Evolutionary conservation across 2,113 vertebrate genomes (phyloP).

Genomic region (Ciconia maguari): DNA sequence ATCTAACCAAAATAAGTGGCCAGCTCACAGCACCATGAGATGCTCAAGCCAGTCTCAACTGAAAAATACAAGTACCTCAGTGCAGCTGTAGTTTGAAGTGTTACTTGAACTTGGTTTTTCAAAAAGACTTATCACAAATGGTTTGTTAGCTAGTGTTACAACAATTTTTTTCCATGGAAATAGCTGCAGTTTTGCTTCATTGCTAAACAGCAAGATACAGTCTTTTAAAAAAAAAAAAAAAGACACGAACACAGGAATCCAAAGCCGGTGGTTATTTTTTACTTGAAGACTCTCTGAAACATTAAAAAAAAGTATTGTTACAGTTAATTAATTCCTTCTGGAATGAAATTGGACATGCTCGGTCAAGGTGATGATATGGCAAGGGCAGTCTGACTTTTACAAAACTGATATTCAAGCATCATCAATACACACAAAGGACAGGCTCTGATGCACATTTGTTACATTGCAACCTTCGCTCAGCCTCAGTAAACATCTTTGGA

Average conservation of each 20-base stretch:
- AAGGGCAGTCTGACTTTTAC: neutral
- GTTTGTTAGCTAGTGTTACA: neutral
- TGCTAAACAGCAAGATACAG: neutral
- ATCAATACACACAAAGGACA: neutral
- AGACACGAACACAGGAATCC: neutral
- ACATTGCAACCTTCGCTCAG: neutral
- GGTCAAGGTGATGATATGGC: neutral
- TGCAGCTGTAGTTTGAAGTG: neutral
- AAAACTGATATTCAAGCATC: neutral
- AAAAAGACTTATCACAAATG: neutral
- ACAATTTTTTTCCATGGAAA: neutral
- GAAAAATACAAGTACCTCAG: neutral
- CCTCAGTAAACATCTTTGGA: constrained; percentile 14
- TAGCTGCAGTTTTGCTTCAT: neutral
- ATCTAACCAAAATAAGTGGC: neutral
- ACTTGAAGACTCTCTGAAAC: neutral
- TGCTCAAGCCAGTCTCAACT: neutral
- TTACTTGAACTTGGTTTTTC: neutral
- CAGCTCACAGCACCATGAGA: neutral
- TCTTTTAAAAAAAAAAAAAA: neutral
- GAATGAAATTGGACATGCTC: neutral
- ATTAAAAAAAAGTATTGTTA: neutral
- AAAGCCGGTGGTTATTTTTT: constrained; percentile 15
- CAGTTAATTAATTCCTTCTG: neutral
- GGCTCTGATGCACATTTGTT: neutral